Evolutionary conservation across 2,113 vertebrate genomes (phyloP), one percentile per base, ranked within the genome.

Genomic region (Gobiocypris rarus): DNA sequence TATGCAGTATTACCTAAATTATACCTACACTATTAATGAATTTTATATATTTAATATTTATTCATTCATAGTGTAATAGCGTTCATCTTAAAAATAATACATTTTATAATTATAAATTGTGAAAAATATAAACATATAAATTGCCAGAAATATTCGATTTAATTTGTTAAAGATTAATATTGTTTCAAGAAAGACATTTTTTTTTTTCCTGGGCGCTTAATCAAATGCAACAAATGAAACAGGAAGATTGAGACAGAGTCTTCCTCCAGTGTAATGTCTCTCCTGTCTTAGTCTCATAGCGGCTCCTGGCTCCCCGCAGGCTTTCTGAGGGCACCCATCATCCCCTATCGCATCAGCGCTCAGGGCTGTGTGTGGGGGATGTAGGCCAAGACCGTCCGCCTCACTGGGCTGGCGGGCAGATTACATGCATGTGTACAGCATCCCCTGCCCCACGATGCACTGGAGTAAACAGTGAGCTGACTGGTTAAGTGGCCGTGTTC

Each of bases 401-500:
- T 86, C 50, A 34, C 52, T 81, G 83, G 34, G 78, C 58, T 31
- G 10, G 5, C 58, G 56, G 65, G 74, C 48, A 78, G 82, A 65
- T 70, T 14, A 28, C 70, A 83, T 45, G 13, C 14, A 67, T 78
- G 70, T 87, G 80, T 83, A 79, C 67, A 58, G 43, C 56, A 45
- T 75, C 65, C 50, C 59, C 82, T 67, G 59, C 82, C 59, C 65
- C 54, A 17, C 9, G 82, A 45, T 63, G 54, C 75, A 48, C 73
- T 54, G 75, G 22, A 45, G 87, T 74, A 50, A 86, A 83, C 89
- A 88, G 81, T 86, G 82, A 91, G 84, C 90, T 88, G 90, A 91
- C 90, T 91, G 93, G 91, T 93, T 93, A 92, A 93, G 89, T 91
- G 91, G 88, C 91, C 28, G 88, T 78, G 88, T 89, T 92, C 89